These are phyloP conservation scores for Halcyon smyrnensis DNA, from an alignment of 2,797 vertebrate species.

Conservation along the genomic window DNA sequence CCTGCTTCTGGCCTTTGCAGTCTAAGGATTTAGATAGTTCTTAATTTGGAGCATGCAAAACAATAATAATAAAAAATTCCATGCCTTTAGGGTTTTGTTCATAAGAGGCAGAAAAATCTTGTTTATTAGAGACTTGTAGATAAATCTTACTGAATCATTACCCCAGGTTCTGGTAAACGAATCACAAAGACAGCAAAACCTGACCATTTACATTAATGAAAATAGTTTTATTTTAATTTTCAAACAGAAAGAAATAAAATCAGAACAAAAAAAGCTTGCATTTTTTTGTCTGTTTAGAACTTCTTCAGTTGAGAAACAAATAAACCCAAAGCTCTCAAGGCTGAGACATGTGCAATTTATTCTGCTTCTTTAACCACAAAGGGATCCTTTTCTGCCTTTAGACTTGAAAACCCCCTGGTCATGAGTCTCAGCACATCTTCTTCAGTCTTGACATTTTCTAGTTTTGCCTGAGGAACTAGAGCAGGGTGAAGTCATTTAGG, in stretches of 20 bases:
- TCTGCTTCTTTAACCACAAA: constrained; percentile 8
- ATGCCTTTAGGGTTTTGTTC: background rate
- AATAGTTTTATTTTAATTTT: background rate
- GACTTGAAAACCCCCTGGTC: background rate
- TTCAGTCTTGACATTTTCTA: background rate
- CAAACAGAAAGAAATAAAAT: background rate
- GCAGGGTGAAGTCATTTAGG: background rate
- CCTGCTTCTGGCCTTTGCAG: background rate
- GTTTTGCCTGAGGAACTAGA: background rate
- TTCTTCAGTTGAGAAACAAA: background rate
- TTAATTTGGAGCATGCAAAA: background rate
- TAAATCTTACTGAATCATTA: background rate
- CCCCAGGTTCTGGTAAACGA: background rate
- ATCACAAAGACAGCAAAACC: background rate
- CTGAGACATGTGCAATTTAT: background rate
- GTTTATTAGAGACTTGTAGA: background rate
- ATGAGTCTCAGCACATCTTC: background rate
- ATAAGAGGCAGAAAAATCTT: background rate
- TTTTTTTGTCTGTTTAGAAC: background rate
- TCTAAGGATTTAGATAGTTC: background rate
- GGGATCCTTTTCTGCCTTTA: constrained; percentile 10
- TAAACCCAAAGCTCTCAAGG: background rate
- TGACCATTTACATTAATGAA: background rate
- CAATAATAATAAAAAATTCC: background rate
- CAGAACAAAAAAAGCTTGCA: background rate